Evolutionary conservation across 2,797 vertebrate genomes (phyloP), one percentile per base, ranked within the genome.

Genomic region (Sebastes kiyomatsui): DNA sequence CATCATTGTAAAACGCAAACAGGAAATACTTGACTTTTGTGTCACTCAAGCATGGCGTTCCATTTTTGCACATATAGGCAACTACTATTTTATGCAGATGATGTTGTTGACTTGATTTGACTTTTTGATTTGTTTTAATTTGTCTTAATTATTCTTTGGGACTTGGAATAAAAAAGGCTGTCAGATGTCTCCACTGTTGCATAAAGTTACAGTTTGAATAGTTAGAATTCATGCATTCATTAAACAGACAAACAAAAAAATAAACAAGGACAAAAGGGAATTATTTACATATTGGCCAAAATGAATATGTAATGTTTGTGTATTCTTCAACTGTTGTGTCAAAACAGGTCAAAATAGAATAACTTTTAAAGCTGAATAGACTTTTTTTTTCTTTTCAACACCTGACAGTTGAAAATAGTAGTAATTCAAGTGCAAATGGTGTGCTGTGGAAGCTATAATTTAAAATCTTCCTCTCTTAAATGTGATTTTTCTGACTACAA

Each of bases 261-360:
- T 67, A 11, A 81, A 84, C 42, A 46, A 87, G 80, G 90, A 74
- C 81, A 67, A 83, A 79, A 16, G 28, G 28, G 54, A 80, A 79
- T 84, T 16, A 46, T 46, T 46, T 46, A 46, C 42, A 46, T 46
- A 46, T 46, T 46, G 42, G 42, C 42, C 16, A 46, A 46, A 46
- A 46, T 46, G 16, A 46, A 46, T 46, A 46, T 46, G 32, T 77
- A 64, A 65, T 71, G 27, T 82, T 64, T 81, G 77, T 67, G 46
- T 72, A 20, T 71, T 83, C 13, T 65, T 46, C 55, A 9, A 20
- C 52, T 58, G 13, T 42, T 38, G 12, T 56, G 72, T 75, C 49
- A 62, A 70, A 74, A 75, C 52, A 69, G 52, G 32, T 70, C 25
- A 60, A 75, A 77, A 72, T 12, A 23, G 30, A 68, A 54, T 71